A percentile compares a stretch with the other conserved stretches of the same genome.
These are phyloP conservation scores for Macropis europaea DNA, from an alignment of 2,888 invertebrate species.

Conservation along the genomic window DNA sequence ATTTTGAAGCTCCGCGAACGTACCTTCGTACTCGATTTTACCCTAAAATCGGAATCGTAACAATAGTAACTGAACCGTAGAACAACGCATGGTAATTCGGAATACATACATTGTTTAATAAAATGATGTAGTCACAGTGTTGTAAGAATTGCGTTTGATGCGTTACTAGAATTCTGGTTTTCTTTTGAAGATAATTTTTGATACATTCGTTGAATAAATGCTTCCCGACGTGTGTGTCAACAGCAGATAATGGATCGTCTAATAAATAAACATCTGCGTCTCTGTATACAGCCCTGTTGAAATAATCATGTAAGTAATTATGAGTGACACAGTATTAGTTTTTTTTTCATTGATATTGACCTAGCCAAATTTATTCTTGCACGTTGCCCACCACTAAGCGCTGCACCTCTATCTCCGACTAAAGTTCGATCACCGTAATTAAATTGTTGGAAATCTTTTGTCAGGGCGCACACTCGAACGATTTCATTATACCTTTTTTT, in stretches of 20 bases:
- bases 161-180: slow-evolving; percentile 89
- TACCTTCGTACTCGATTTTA: slow-evolving; percentile 83
- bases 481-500: slow-evolving; percentile 81
- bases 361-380: slow-evolving; percentile 89
- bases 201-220: slow-evolving; percentile 89
- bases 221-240: slow-evolving; percentile 88
- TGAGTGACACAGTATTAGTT: background rate
- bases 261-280: slow-evolving; percentile 89
- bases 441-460: slow-evolving; percentile 86
- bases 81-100: background rate
- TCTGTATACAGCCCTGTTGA: slow-evolving; percentile 86
- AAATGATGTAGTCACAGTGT: slow-evolving; percentile 84
- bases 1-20: slow-evolving; percentile 82
- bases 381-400: slow-evolving; percentile 90
- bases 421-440: slow-evolving; percentile 87
- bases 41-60: slow-evolving; percentile 80
- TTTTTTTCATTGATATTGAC: slow-evolving; percentile 60
- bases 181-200: slow-evolving; percentile 83
- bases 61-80: background rate
- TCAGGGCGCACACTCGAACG: slow-evolving; percentile 84
- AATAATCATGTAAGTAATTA: background rate
- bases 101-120: slow-evolving; percentile 84
- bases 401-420: slow-evolving; percentile 89
- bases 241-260: slow-evolving; percentile 91
- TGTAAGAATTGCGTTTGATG: slow-evolving; percentile 91